phyloP scores from a whole-genome alignment of 2,113 vertebrate genomes.

The Polyodon spathula region DNA sequence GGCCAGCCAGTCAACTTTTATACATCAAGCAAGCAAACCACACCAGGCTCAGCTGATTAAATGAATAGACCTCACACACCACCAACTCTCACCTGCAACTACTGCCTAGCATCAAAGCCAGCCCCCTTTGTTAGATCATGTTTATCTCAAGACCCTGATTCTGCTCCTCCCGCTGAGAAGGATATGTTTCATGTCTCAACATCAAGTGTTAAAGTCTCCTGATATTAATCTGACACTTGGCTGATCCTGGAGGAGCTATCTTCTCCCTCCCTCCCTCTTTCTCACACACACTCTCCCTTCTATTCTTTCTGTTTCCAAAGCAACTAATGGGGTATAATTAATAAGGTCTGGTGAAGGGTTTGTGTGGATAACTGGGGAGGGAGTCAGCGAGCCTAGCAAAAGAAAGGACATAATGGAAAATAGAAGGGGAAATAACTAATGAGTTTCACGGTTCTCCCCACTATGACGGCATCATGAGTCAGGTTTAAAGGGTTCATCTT shows the following conservation, averaged over 20 bases:
- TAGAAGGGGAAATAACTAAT: too few species aligned
- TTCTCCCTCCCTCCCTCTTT: constrained; percentile 30
- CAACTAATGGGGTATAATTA: constrained; percentile 71
- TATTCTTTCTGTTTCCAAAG: constrained; percentile 61
- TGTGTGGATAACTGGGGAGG: constrained; percentile 40
- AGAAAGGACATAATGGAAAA: neutral
- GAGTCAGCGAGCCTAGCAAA: constrained; percentile 15
- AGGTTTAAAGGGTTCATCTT: too few species aligned
- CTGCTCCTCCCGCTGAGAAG: constrained; percentile 57
- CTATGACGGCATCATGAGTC: too few species aligned
- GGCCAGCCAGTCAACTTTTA: too few species aligned
- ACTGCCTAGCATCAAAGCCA: neutral
- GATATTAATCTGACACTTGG: constrained; percentile 61
- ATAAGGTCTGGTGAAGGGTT: constrained; percentile 51
- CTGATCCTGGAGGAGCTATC: constrained; percentile 49
- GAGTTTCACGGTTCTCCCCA: too few species aligned
- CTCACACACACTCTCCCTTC: constrained; percentile 36
- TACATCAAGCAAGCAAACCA: too few species aligned
- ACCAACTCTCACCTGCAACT: neutral
- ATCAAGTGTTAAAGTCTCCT: constrained; percentile 58
- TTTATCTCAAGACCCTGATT: constrained; percentile 59
- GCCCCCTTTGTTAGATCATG: constrained; percentile 41
- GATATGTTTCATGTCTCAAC: constrained; percentile 45
- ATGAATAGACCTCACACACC: too few species aligned
- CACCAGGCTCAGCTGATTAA: too few species aligned